Evolutionary conservation across 2,888 invertebrate species (phyloP), one percentile per base, ranked within the genome.

Genomic region (Amblyjoppa proteus): DNA sequence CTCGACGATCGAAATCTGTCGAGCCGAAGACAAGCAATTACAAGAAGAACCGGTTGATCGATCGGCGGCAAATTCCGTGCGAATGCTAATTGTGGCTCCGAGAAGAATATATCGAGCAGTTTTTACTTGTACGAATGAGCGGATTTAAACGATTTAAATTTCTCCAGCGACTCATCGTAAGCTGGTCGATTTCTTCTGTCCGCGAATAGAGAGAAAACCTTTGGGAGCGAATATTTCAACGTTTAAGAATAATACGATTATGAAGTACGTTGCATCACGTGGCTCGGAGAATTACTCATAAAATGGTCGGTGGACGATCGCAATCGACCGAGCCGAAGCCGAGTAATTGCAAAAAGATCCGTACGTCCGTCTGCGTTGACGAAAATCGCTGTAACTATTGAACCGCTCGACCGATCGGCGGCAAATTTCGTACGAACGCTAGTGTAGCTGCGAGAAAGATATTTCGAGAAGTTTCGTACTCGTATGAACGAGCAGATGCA

Each of bases 111-210:
- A 20, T 20, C 20, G 20, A 20, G 20, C 20, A 20, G 20, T 20
- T 20, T 20, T 0, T 20, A 20, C 20, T 20, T 20, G 20, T 20
- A 20, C 20, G 20, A 20, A 20, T 20, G 20, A 20, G 20, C 20
- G 20, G 20, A 20, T 20, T 20, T 20, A 20, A 20, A 20, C 41
- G 61, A 78, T 61, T 70, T 70, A 45, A 28, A 69, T 34, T 34
- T 34, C 34, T 34, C 34, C 85, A 84, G 84, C 87, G 51, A 78
- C 20, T 56, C n/a, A 20, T 20, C 20, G 20, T 1, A 20, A n/a
- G 56, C 56, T 20, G 56, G 56, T 1, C 56, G 56, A 56, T 56
- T 56, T 56, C 25, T 56, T 56, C 56, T 56, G 16, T 51, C 56
- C 2, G 7, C 20, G 56, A 56, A 25, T 56, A 25, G 16, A 53